phyloP scores from a whole-genome alignment of 2,888 invertebrate species.

The Megastigmus dorsalis region DNA sequence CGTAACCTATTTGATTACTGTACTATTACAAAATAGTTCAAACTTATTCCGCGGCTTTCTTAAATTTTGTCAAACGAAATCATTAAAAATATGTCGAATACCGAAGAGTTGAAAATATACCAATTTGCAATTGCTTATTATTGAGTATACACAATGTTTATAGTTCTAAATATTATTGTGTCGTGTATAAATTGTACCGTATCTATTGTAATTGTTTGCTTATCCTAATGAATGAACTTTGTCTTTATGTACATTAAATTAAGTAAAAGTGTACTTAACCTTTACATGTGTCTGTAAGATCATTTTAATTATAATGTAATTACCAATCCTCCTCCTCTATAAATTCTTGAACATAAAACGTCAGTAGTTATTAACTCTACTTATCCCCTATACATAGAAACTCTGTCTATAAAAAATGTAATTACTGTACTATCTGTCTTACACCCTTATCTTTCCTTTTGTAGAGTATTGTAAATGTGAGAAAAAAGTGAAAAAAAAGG shows the following conservation, averaged over 20 bases:
- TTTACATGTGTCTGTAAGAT: not conserved
- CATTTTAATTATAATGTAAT: too few species aligned
- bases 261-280: not conserved
- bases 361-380: not conserved
- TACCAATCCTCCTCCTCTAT: too few species aligned
- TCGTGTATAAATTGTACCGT: too few species aligned
- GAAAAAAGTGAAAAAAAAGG: not conserved
- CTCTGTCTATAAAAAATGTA: too few species aligned
- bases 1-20: too few species aligned
- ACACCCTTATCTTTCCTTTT: not conserved
- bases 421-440: not conserved
- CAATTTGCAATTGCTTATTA: too few species aligned
- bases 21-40: too few species aligned
- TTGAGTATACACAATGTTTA: not conserved
- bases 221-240: not conserved
- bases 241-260: not conserved
- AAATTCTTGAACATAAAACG: not conserved
- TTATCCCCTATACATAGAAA: not conserved
- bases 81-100: too few species aligned
- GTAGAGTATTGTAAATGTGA: not conserved
- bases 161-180: too few species aligned
- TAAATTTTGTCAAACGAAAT: too few species aligned
- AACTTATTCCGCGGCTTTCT: too few species aligned
- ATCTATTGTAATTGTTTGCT: not conserved
- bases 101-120: too few species aligned